Evolutionary conservation across 35 echinoderm and acorn worm genomes (phyloP).

Genomic region (Ptychodera flava): DNA sequence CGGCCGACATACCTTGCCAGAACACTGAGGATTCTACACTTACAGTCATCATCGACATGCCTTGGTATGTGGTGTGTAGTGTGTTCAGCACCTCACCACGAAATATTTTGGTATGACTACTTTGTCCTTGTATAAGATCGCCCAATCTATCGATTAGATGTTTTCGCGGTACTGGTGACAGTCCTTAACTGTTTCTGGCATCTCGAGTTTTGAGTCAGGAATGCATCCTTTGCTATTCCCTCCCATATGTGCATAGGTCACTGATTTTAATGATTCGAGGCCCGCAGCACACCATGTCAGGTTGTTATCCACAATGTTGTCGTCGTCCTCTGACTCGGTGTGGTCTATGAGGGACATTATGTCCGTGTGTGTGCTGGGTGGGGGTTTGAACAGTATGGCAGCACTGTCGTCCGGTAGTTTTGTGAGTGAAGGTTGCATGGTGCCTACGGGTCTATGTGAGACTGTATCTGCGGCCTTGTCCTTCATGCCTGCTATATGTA

Average conservation of each 20-base stretch:
- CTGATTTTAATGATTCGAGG: too few species aligned
- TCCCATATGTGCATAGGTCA: too few species aligned
- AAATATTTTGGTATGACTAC: neutral
- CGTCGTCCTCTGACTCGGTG: neutral
- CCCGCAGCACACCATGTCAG: too few species aligned
- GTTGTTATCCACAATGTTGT: too few species aligned
- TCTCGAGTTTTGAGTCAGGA: constrained; percentile 4
- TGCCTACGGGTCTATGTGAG: too few species aligned
- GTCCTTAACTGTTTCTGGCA: neutral
- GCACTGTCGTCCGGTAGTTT: constrained; percentile 34
- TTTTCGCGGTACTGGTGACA: constrained; percentile 20
- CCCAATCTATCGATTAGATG: neutral
- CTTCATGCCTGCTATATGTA: constrained; percentile 31
- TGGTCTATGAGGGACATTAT: neutral
- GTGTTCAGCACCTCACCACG: neutral
- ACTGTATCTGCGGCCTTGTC: too few species aligned
- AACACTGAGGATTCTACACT: neutral
- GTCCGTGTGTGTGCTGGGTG: neutral
- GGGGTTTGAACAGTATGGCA: neutral
- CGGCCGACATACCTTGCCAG: neutral
- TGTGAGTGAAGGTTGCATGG: constrained; percentile 7
- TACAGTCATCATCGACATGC: neutral
- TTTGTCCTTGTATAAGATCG: too few species aligned
- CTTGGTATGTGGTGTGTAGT: constrained; percentile 1
- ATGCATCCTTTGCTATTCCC: constrained; percentile 4